Conservation (phyloP, 2,888 invertebrate species). For the Catotricha subobsoleta region DNA sequence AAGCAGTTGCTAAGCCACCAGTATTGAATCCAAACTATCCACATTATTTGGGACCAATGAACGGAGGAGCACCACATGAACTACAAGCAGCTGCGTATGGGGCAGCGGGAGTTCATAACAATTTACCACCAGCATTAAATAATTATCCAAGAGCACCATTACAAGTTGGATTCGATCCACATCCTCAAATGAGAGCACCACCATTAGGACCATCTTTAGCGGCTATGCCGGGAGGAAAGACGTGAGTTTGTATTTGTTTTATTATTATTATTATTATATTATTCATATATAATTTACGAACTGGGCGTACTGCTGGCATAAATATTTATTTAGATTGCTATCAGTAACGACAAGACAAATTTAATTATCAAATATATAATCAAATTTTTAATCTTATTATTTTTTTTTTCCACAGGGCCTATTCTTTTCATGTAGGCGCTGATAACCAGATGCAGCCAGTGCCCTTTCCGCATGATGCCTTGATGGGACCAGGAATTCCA, state of each 20-base stretch:
- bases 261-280: background rate
- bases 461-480: constrained; percentile 85
- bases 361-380: too few relatives aligned
- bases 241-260: constrained; percentile 41
- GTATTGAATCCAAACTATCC: constrained; percentile 34
- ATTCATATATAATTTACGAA: too few relatives aligned
- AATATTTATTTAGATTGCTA: too few relatives aligned
- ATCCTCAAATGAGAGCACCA: constrained; percentile 43
- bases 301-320: too few relatives aligned
- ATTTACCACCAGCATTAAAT: constrained; percentile 42
- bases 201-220: constrained; percentile 8
- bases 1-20: constrained; percentile 15
- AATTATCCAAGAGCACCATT: constrained; percentile 47
- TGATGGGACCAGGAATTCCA: constrained; percentile 85
- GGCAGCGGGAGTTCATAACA: constrained; percentile 39
- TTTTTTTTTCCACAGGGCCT: constrained; percentile 47
- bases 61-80: constrained; percentile 41
- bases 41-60: constrained; percentile 35
- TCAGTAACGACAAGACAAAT: too few relatives aligned
- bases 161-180: constrained; percentile 47
- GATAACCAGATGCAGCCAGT: constrained; percentile 83
- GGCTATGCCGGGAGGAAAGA: constrained; percentile 63
- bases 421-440: constrained; percentile 84
- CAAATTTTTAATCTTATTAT: constrained; percentile 10
- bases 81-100: constrained; percentile 35